Conservation (phyloP, 2,113 vertebrate genomes). For the Tragelaphus strepsiceros region DNA sequence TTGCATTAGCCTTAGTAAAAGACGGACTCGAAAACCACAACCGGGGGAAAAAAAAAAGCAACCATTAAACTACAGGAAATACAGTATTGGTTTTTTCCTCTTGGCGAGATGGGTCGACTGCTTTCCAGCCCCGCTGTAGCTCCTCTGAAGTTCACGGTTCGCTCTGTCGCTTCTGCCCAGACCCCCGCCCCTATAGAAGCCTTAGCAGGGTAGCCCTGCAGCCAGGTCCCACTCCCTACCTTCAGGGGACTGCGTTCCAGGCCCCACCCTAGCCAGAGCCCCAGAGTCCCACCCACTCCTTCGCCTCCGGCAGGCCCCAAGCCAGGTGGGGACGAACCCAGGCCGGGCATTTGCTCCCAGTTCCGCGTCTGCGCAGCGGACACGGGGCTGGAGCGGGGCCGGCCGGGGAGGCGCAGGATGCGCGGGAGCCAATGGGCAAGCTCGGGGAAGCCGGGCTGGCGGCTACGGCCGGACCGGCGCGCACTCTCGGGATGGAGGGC, state of each 20-base stretch:
- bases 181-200: not conserved
- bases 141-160: not conserved
- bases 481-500: constrained; percentile 70
- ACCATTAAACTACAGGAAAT: not conserved
- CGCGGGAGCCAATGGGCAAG: constrained; percentile 49
- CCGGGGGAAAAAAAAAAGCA: not conserved
- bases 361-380: constrained; percentile 71
- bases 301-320: not conserved
- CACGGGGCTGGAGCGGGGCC: constrained; percentile 54
- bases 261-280: not conserved
- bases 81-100: not conserved
- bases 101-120: not conserved
- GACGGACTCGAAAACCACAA: not conserved
- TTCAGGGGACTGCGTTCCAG: fast-evolving
- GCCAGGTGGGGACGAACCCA: not conserved
- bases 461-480: constrained; percentile 7
- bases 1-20: not conserved
- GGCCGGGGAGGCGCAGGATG: constrained; percentile 49
- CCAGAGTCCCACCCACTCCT: fast-evolving
- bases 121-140: not conserved
- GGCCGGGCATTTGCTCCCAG: not conserved
- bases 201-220: not conserved
- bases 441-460: constrained; percentile 36
- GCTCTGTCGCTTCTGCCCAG: fast-evolving
- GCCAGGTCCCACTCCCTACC: not conserved